Evolutionary conservation across 2,888 invertebrate species (phyloP).

Genomic region (Crematogaster levior): DNA sequence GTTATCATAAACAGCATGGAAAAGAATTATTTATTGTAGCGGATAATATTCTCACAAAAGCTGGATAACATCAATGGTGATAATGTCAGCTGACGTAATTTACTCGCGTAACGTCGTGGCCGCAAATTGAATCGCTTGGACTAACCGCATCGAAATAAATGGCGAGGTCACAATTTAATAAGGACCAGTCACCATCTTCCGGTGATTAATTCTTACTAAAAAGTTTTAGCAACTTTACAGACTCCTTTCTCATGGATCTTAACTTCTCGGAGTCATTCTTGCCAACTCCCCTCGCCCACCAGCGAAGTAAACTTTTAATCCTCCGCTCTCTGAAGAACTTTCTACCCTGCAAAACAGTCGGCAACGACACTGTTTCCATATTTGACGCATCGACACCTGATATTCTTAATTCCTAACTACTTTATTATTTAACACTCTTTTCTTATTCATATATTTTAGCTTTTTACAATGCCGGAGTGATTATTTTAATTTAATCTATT

Average conservation of each 20-base stretch:
- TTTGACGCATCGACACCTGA: conserved; percentile 77
- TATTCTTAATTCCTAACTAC: conserved; percentile 78
- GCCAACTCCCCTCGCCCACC: conserved; percentile 71
- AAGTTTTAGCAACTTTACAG: conserved; percentile 83
- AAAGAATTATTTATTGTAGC: conserved; percentile 31
- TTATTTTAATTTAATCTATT: neutral
- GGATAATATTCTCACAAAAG: conserved; percentile 10
- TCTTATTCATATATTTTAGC: neutral
- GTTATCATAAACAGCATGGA: conserved; percentile 39
- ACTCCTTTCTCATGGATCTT: conserved; percentile 81
- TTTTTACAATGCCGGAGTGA: neutral
- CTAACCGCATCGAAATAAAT: conserved; percentile 80
- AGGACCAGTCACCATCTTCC: conserved; percentile 83
- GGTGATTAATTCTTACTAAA: conserved; percentile 84
- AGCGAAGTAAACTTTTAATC: conserved; percentile 80
- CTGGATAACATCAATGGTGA: conserved; percentile 47
- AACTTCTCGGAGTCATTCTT: conserved; percentile 82
- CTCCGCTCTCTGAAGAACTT: conserved; percentile 74
- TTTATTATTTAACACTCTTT: conserved; percentile 26
- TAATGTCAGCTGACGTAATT: conserved; percentile 68
- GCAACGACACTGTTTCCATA: conserved; percentile 67
- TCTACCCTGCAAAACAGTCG: conserved; percentile 79
- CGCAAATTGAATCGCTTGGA: conserved; percentile 76
- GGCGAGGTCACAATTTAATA: conserved; percentile 83
- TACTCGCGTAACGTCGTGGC: conserved; percentile 71